Evolutionary conservation across 2,888 invertebrate genomes (phyloP).

Genomic region (Encarsia formosa): DNA sequence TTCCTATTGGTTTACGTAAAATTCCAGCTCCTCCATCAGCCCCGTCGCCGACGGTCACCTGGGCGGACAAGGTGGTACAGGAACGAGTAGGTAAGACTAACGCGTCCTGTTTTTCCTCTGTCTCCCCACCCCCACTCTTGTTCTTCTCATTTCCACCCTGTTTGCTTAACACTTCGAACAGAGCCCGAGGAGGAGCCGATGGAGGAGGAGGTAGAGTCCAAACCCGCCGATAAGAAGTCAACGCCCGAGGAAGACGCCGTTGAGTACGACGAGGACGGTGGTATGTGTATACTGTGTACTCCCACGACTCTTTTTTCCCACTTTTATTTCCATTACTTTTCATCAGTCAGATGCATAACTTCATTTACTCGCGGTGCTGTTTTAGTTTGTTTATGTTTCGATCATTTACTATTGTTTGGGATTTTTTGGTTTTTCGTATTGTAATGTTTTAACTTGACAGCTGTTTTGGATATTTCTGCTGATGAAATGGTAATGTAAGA

Average conservation of each 20-base stretch:
- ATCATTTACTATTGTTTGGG: too few relatives aligned
- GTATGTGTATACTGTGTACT: constrained; percentile 10
- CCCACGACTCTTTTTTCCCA: not conserved
- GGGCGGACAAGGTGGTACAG: constrained; percentile 15
- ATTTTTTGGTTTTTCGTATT: too few relatives aligned
- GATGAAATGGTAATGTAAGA: too few relatives aligned
- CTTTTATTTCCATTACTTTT: not conserved
- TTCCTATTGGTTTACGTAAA: constrained; percentile 10
- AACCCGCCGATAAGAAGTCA: constrained; percentile 16
- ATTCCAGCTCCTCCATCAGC: constrained; percentile 19
- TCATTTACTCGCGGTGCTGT: too few relatives aligned
- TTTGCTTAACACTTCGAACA: constrained; percentile 8
- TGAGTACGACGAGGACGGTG: constrained; percentile 23
- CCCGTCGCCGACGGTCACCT: constrained; percentile 9
- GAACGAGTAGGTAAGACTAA: constrained; percentile 21
- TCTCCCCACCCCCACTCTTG: not conserved
- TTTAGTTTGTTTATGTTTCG: too few relatives aligned
- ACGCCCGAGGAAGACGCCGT: constrained; percentile 25
- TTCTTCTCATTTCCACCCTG: not conserved
- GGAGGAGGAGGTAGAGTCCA: constrained; percentile 6
- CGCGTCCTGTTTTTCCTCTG: not conserved
- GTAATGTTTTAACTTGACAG: too few relatives aligned
- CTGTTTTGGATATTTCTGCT: too few relatives aligned
- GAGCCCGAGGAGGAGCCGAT: constrained; percentile 24
- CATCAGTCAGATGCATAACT: too few relatives aligned